A percentile compares a stretch with the other conserved stretches of the same genome.
phyloP scores from a whole-genome alignment of 1,140 invertebrate genomes.

The Odontomachus brunneus region DNA sequence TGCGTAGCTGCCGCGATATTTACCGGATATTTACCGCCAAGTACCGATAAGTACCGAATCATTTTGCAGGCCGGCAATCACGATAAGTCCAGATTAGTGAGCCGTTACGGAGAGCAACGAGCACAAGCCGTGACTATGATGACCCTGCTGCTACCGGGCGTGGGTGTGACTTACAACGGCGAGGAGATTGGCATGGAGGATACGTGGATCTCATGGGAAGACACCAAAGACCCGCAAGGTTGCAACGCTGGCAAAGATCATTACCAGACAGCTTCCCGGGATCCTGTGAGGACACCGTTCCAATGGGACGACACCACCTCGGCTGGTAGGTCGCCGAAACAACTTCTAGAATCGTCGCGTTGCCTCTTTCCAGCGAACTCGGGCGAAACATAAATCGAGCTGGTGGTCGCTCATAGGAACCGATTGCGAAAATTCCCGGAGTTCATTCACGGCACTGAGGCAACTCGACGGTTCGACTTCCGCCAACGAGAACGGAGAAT shows the following conservation, averaged over 20 bases:
- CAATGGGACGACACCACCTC: conserved; percentile 89
- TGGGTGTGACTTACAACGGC: conserved; percentile 91
- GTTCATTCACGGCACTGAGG: neutral
- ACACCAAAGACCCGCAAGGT: conserved; percentile 76
- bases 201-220: conserved; percentile 81
- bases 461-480: neutral
- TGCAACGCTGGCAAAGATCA: conserved; percentile 77
- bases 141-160: conserved; percentile 89
- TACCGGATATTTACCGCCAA: too few species aligned
- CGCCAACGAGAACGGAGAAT: neutral
- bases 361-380: neutral
- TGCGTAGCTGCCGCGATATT: too few species aligned
- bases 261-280: conserved; percentile 83
- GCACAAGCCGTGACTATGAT: conserved; percentile 90
- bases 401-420: neutral
- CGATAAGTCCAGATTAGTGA: conserved; percentile 87
- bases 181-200: conserved; percentile 89
- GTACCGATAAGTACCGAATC: too few species aligned
- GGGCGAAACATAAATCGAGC: neutral
- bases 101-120: conserved; percentile 86
- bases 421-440: neutral
- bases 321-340: conserved; percentile 83
- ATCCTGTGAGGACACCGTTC: conserved; percentile 89
- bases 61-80: conserved; percentile 88
- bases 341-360: conserved; percentile 10